phyloP scores from a whole-genome alignment of 2,797 vertebrate genomes.

The Cryptoblepharus egeriae region DNA sequence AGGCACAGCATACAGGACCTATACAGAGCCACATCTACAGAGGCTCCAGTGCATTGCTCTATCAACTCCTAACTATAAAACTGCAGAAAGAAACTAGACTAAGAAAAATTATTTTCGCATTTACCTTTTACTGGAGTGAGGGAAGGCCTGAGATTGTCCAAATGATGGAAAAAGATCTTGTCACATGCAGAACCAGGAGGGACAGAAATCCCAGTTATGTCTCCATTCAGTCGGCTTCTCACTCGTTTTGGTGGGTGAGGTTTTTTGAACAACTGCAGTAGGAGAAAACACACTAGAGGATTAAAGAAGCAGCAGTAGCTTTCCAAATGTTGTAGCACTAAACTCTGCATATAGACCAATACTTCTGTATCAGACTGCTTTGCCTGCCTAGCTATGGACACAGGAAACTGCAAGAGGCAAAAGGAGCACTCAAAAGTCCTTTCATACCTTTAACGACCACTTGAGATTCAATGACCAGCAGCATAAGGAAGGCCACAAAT shows the following conservation, averaged over 20 bases:
- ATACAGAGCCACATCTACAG: background rate
- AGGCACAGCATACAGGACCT: background rate
- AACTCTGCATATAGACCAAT: no score
- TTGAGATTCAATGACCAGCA: background rate
- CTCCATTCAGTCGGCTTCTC: conserved; percentile 89
- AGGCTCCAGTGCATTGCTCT: background rate
- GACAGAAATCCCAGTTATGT: conserved; percentile 78
- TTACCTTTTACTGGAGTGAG: conserved; percentile 95
- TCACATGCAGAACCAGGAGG: conserved; percentile 83
- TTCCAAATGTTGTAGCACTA: background rate
- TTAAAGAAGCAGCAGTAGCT: background rate
- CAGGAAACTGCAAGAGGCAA: background rate
- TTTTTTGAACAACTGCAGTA: conserved; percentile 94
- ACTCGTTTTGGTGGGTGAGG: conserved; percentile 97
- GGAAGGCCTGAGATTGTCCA: conserved; percentile 95
- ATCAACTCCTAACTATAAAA: no score
- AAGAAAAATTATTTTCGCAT: background rate
- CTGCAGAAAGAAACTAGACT: background rate
- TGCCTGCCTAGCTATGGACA: background rate
- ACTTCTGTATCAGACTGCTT: background rate
- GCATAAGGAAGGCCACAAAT: background rate
- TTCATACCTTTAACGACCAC: background rate
- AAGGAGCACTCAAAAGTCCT: background rate
- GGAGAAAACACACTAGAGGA: background rate
- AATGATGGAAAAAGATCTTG: conserved; percentile 98